Evolutionary conservation across 2,797 vertebrate genomes (phyloP), one percentile per base, ranked within the genome.

Genomic region (Semaprochilodus insignis): DNA sequence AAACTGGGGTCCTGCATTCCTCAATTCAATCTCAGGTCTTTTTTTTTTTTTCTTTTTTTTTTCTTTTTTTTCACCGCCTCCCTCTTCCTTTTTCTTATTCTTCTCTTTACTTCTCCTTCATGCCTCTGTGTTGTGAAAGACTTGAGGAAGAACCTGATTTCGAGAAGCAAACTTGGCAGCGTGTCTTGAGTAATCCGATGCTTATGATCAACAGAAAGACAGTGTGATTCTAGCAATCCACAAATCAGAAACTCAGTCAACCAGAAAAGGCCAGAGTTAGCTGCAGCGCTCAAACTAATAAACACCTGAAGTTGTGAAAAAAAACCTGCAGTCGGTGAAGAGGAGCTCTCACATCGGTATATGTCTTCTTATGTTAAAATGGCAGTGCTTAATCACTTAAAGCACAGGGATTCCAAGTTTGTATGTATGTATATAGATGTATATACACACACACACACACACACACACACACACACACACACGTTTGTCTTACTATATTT

Each of bases 91-190:
- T 73, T 73, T 71, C 17, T 70, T n/a, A 19, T 81, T 34, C 60
- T 11, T 3, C 34, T 73, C 76, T 62, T 69, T 65, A 0, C 62
- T 78, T 70, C 31, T 77, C 59, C 19, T n/a, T 77, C 59, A 55
- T 51, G 44, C n/a, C 67, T n/a, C 16, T 52, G 13, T 73, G 48
- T 73, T 73, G 70, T 73, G 70, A 73, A 73, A 73, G 52, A 74
- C 34, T 55, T 55, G 48, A 74, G 21, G 52, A 77, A 25, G 52
- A 77, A 25, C n/a, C 34, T 48, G 27, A 52, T 78, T 77, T 6
- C 19, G 7, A 44, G 48, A 54, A 31, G 16, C 23, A 27, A 27
- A 21, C 48, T 31, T 52, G 1, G 2, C 36, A 14, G 44, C 6
- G 48, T 16, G 44, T 52, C 51, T 34, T 71, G 44, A 25, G 27